Evolutionary conservation across 2,113 vertebrate genomes (phyloP), one percentile per base, ranked within the genome.

Genomic region (Rhegmatorhina hoffmannsi): DNA sequence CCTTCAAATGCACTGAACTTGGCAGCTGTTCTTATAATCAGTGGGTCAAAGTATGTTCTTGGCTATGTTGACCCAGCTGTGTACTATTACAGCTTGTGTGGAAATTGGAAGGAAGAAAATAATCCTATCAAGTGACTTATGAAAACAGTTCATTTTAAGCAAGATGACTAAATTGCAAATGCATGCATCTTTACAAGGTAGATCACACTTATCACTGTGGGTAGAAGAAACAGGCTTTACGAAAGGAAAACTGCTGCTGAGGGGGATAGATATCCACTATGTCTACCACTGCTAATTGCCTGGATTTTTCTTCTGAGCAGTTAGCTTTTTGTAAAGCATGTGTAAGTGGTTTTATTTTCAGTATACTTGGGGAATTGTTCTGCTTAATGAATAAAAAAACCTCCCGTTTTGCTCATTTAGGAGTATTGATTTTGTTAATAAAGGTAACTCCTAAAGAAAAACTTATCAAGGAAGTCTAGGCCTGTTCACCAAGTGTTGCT

Each of bases 21-120:
- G 67, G 87, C 77, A 89, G 55, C 75, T 47, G 21, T 69, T 70
- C 13, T 40, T 85, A 23, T 20, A 81, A 87, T 62, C 82, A 50
- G 13, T 56, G 50, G 82, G 56, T 90, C 85, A 80, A 73, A 80
- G 44, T 50, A 26, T 80, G 67, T 63, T 90, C 90, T 85, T 77
- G 72, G 73, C 40, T 70, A 5, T 70, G 90, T 90, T 91, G 92
- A 94, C 60, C 76, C 79, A 95, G 76, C 79, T 94, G 92, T 88
- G 59, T 49, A 40, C 59, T 87, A 31, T 68, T 92, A 80, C 50
- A 88, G 58, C 47, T 88, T 77, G 46, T 83, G 84, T 85, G 77
- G 70, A 76, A 74, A 77, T 25, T 28, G 56, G 47, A 81, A 62
- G 63, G 43, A 80, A 82, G 76, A 90, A 96, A 89, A 91, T 66